A percentile compares a stretch with the other conserved stretches of the same genome.
Evolutionary conservation across 1,140 invertebrate species (phyloP).

Genomic region (Dryas iulia): DNA sequence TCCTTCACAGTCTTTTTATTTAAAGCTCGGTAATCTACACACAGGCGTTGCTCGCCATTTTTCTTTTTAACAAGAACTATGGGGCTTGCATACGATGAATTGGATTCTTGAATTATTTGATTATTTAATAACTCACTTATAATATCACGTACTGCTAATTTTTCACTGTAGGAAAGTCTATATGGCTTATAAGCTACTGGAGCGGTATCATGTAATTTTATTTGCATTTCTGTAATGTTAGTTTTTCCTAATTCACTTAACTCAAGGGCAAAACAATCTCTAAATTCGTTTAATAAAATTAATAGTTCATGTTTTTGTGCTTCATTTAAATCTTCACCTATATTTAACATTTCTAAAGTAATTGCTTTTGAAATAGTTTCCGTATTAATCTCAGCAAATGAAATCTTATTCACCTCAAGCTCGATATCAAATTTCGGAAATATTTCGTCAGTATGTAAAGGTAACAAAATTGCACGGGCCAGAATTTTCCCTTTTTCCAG

Average conservation of each 20-base stretch:
- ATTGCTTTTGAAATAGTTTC: neutral
- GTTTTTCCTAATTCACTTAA: neutral
- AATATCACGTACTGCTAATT: neutral
- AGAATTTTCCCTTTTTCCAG: neutral
- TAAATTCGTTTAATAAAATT: neutral
- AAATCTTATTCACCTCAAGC: too few species aligned
- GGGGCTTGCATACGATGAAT: neutral
- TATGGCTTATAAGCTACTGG: neutral
- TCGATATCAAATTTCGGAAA: too few species aligned
- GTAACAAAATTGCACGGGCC: neutral
- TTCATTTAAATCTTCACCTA: neutral
- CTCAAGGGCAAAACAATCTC: neutral
- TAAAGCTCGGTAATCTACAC: slow-evolving; percentile 20
- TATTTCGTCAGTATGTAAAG: too few species aligned
- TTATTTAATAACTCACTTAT: neutral
- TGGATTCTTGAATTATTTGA: too few species aligned
- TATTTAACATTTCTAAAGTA: neutral
- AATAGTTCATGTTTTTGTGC: neutral
- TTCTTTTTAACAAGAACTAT: slow-evolving; percentile 5
- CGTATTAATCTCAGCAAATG: too few species aligned
- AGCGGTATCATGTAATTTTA: neutral
- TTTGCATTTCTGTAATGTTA: neutral
- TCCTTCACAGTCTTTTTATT: slow-evolving; percentile 23
- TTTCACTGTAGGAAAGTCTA: neutral
- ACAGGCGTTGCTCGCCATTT: slow-evolving; percentile 13